Conservation (phyloP, 2,113 vertebrate genomes). For the Aplodontia rufa region DNA sequence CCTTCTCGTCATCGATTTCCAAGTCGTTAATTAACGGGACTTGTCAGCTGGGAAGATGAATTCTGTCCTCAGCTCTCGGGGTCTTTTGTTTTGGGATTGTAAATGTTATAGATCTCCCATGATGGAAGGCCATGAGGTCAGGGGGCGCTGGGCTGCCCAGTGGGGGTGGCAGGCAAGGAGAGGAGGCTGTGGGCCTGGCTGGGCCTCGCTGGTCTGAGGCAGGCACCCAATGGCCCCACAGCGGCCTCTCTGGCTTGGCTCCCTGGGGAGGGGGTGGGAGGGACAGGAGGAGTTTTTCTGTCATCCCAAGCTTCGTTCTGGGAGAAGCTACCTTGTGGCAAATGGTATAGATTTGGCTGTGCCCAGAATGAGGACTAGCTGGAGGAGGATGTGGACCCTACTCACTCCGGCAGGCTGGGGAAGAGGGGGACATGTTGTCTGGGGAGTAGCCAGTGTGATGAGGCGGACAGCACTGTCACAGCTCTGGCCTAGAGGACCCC, state of each 20-base stretch:
- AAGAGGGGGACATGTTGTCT: neutral
- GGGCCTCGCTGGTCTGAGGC: neutral
- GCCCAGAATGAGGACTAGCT: neutral
- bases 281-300: neutral
- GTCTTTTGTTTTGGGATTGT: constrained; percentile 89
- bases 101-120: constrained; percentile 89
- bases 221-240: neutral
- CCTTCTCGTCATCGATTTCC: constrained; percentile 89
- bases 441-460: neutral
- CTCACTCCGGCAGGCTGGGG: neutral
- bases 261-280: neutral
- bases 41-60: constrained; percentile 89
- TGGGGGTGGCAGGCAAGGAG: constrained; percentile 60
- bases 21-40: constrained; percentile 90
- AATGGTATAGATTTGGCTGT: neutral
- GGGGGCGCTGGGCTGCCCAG: constrained; percentile 82
- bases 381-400: neutral
- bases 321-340: neutral
- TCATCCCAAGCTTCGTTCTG: neutral
- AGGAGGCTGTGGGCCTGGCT: constrained; percentile 31
- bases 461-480: neutral
- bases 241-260: neutral
- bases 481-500: neutral
- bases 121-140: constrained; percentile 87
- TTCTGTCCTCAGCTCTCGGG: constrained; percentile 81